A percentile compares a stretch with the other conserved stretches of the same genome.
phyloP scores from a whole-genome alignment of 2,888 invertebrate species.

The Mythimna loreyi region DNA sequence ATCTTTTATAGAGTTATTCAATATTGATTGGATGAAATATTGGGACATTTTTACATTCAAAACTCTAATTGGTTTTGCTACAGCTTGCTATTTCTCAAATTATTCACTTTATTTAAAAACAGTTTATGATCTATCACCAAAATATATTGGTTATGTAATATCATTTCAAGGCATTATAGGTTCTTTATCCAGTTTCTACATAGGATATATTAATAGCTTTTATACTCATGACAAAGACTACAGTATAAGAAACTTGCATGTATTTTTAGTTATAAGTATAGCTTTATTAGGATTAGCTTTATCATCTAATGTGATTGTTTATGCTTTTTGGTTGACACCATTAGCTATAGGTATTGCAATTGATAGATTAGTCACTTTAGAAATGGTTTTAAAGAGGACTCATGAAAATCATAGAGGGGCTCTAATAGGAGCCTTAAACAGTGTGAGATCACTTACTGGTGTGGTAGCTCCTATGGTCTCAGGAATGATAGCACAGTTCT shows the following conservation, averaged over 20 bases:
- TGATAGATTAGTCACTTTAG: slow-evolving; percentile 90
- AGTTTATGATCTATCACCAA: slow-evolving; percentile 88
- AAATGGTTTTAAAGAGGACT: slow-evolving; percentile 90
- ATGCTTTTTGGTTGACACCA: slow-evolving; percentile 89
- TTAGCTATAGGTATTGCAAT: slow-evolving; percentile 90
- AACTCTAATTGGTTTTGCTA: slow-evolving; percentile 90
- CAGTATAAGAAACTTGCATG: slow-evolving; percentile 89
- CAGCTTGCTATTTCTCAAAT: slow-evolving; percentile 91
- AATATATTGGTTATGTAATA: slow-evolving; percentile 91
- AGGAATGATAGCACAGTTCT: slow-evolving; percentile 90
- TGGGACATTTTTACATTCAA: slow-evolving; percentile 91
- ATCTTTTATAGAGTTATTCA: slow-evolving; percentile 84
- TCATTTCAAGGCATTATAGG: slow-evolving; percentile 91
- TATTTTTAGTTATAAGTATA: slow-evolving; percentile 86
- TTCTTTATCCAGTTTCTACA: slow-evolving; percentile 88
- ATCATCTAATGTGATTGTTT: slow-evolving; percentile 85
- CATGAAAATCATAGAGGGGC: slow-evolving; percentile 90
- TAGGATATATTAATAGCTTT: slow-evolving; percentile 88
- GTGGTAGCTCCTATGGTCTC: slow-evolving; percentile 91
- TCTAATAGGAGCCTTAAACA: slow-evolving; percentile 92
- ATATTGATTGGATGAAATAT: slow-evolving; percentile 91
- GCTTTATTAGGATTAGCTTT: slow-evolving; percentile 88
- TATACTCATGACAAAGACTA: slow-evolving; percentile 87
- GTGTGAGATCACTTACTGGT: slow-evolving; percentile 91
- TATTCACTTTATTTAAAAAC: slow-evolving; percentile 90